Base-by-base conservation (phyloP, 2,888 invertebrate genomes). In the Pollenia angustigena region DNA sequence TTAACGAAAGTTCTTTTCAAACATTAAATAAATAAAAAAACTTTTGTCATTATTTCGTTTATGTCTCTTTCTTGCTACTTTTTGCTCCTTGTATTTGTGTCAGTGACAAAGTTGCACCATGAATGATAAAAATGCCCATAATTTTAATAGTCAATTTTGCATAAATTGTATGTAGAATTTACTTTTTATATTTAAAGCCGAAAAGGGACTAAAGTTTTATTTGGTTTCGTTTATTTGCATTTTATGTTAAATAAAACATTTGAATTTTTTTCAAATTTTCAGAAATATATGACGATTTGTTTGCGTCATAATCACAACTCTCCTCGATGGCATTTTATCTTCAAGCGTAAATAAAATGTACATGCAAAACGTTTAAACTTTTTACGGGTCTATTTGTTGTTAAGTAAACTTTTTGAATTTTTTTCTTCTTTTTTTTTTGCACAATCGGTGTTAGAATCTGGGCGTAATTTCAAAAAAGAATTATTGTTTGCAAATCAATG, bases 61-160 rank as follows among this genome's bases (percentile, higher is more conserved):
- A 58, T 32, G 58, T 58, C 32, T 14, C 32, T 40, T 14, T 32
- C n/a, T 8, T 52, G 18, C 11, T 32, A 1, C 4, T 32, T 32
- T 32, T 54, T 54, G 3, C 4, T 18, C 11, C 23, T 9, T 23
- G 4, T 56, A 56, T 23, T 56, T 56, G 18, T 56, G 56, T 56
- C 4, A 23, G 18, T 18, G 54, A 54, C n/a, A 52, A 52, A 23
- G 56, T 23, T 56, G 7, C 14, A 58, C 8, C 32, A 58, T 40
- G 12, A 58, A 40, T 58, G 58, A 32, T 14, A 58, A 58, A 56
- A 58, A 58, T 18, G 7, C 14, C 32, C 32, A 58, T 58, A 58
- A 58, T 58, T 58, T 32, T 32, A 32, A 40, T 58, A 32, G 58
- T 58, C 23, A 58, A 32, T 56, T 56, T 56, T 58, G 40, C 58